Evolutionary conservation across 2,113 vertebrate species (phyloP).

Genomic region (Dipodomys ordii): DNA sequence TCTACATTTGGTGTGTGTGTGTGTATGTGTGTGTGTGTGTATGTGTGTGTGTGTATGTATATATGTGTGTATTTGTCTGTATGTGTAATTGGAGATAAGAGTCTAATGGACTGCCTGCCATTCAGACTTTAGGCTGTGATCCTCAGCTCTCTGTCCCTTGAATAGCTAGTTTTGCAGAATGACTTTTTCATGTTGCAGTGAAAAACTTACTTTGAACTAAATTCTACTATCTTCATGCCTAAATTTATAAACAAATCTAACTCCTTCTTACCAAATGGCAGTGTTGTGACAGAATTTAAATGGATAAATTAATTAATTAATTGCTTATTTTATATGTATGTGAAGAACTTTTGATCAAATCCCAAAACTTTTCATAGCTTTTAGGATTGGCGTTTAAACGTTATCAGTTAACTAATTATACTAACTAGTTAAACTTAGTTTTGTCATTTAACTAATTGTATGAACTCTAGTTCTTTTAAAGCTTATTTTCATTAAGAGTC

Average conservation of each 20-base stretch:
- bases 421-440: background rate
- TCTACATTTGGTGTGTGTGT: too few species aligned
- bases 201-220: background rate
- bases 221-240: constrained; percentile 15
- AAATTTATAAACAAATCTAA: background rate
- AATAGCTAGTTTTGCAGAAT: background rate
- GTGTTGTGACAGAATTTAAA: background rate
- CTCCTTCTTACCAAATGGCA: background rate
- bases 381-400: constrained; percentile 26
- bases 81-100: too few species aligned
- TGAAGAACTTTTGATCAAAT: background rate
- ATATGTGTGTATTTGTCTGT: too few species aligned
- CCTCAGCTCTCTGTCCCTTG: too few species aligned
- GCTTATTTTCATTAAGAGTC: constrained; percentile 60
- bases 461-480: constrained; percentile 40
- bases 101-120: too few species aligned
- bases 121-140: too few species aligned
- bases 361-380: background rate
- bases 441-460: background rate
- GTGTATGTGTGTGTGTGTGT: too few species aligned
- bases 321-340: too few species aligned
- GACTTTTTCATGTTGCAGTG: background rate
- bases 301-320: background rate
- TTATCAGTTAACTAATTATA: background rate
- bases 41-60: too few species aligned